Base-by-base conservation (phyloP, 2,888 invertebrate species). In the Hermaeophaga mercurialis region DNA sequence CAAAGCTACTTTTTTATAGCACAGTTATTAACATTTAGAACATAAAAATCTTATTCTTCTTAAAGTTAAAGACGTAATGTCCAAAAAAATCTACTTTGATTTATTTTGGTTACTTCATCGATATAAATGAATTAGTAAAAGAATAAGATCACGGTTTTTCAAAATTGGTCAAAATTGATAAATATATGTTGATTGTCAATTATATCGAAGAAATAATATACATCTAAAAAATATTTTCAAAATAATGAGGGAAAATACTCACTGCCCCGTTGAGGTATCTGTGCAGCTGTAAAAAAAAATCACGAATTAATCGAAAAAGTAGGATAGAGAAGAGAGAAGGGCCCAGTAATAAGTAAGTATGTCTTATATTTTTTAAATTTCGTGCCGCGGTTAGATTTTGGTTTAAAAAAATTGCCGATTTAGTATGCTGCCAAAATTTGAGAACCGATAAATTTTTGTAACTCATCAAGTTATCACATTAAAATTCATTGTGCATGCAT, bases 231-330 rank as follows among this genome's bases (percentile, higher is more conserved):
- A n/a, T n/a, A n/a, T n/a, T n/a, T 34, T 55, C 57, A 53, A 26
- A 33, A 49, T 44, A 56, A 31, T 50, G 9, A 43, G 24, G 52
- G 49, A 56, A 61, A 66, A 79, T 85, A 89, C 90, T 90, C 82
- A 90, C 90, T 89, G 87, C 88, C 90, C 84, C 90, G 88, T 84
- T 90, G 90, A 77, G 90, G 90, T 78, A 90, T 90, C 87, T 90
- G 90, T 80, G 90, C 90, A 86, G 90, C 90, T 90, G 87, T 70
- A 89, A 86, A 83, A 84, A 82, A 82, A 79, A 81, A 66, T 15
- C 15, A 22, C 7, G 7, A 43, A 39, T 43, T 43, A 43, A 43
- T 43, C 31, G 31, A 50, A 49, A 49, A 17, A 31, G 19, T 41
- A 17, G 12, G 19, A 31, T 41, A 22, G 12, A 38, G 26, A 39